Evolutionary conservation across 2,113 vertebrate species (phyloP).

Genomic region (Eulemur macaco): DNA sequence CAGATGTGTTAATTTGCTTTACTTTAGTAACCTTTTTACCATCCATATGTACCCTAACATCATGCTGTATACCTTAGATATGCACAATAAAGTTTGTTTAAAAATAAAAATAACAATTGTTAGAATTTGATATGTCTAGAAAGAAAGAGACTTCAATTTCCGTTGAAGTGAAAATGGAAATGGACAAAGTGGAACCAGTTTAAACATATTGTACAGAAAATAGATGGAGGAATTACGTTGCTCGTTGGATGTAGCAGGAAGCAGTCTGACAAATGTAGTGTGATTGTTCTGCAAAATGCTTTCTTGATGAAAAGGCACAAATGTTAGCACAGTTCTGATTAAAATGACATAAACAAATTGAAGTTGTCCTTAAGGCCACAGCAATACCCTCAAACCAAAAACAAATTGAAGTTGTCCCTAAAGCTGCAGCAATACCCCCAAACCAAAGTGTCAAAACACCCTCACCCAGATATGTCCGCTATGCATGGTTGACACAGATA

Average conservation of each 20-base stretch:
- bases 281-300: accelerated
- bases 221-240: accelerated
- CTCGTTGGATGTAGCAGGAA: accelerated
- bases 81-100: background rate
- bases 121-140: background rate
- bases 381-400: background rate
- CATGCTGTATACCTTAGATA: background rate
- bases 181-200: too few relatives aligned
- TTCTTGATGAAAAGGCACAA: background rate
- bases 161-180: background rate
- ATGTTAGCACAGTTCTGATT: background rate
- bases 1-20: background rate
- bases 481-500: background rate
- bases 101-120: background rate
- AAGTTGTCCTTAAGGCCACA: background rate
- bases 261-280: accelerated
- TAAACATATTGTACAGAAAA: too few relatives aligned
- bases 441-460: background rate
- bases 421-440: accelerated
- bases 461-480: accelerated
- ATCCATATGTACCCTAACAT: background rate
- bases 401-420: background rate
- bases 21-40: background rate
- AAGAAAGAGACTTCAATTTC: background rate
- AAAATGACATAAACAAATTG: background rate